These are phyloP conservation scores for Hormaphis cornu DNA, from an alignment of 1,140 invertebrate genomes.

Conservation along the genomic window DNA sequence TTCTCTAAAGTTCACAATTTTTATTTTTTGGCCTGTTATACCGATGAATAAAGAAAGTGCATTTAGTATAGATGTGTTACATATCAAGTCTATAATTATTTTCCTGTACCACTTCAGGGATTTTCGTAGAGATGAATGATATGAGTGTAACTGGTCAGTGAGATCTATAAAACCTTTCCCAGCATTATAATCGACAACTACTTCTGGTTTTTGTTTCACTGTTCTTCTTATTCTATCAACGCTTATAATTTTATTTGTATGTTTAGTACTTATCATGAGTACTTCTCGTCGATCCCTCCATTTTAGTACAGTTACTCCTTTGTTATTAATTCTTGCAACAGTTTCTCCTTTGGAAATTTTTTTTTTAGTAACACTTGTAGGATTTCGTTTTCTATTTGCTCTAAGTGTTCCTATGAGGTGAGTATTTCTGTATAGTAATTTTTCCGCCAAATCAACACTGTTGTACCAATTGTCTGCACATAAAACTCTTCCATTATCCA, in stretches of 20 bases:
- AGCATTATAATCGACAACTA: slow-evolving; percentile 41
- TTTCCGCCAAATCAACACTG: slow-evolving; percentile 29
- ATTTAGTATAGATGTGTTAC: too few species aligned
- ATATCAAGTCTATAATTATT: too few species aligned
- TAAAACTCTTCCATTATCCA: slow-evolving; percentile 29
- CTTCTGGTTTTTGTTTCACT: slow-evolving; percentile 38
- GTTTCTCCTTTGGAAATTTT: slow-evolving; percentile 35
- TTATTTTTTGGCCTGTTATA: too few species aligned
- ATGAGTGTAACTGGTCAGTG: slow-evolving; percentile 35
- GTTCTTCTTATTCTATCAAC: background rate
- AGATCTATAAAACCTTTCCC: slow-evolving; percentile 41
- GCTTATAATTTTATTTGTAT: slow-evolving; percentile 3
- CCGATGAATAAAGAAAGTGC: too few species aligned
- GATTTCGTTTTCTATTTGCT: slow-evolving; percentile 32
- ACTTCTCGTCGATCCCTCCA: slow-evolving; percentile 38
- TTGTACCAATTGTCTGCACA: slow-evolving; percentile 33
- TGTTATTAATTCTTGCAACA: too few species aligned
- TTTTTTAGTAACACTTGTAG: slow-evolving; percentile 26
- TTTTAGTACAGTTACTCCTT: slow-evolving; percentile 36
- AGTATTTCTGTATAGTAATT: slow-evolving; percentile 27
- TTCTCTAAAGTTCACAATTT: too few species aligned
- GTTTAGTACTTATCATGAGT: slow-evolving; percentile 34
- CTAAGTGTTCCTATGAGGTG: slow-evolving; percentile 33
- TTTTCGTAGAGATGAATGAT: background rate
- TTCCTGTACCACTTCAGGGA: background rate